Percentiles rank a stretch among this genome's conserved stretches.
Conservation (phyloP, 2,888 invertebrate species). For the Chrysomela aeneicollis region DNA sequence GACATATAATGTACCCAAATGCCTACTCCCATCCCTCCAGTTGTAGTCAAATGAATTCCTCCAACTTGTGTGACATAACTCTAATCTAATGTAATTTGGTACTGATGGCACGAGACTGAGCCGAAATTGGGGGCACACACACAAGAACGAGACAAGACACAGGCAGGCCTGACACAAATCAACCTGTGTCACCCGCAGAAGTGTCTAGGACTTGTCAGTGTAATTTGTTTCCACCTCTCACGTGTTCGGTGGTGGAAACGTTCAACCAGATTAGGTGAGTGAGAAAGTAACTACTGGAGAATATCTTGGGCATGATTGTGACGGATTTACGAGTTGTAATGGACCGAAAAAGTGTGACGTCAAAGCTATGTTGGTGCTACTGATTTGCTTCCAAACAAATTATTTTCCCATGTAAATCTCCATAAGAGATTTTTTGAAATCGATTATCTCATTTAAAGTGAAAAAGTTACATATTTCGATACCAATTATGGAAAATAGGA, state of each 20-base stretch:
- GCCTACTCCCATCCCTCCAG: too few relatives aligned
- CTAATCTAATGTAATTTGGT: slow-evolving; percentile 4
- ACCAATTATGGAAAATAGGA: too few relatives aligned
- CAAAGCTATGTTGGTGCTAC: too few relatives aligned
- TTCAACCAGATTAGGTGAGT: background rate
- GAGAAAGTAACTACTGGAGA: background rate
- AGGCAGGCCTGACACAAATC: slow-evolving; percentile 51
- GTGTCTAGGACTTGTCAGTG: slow-evolving; percentile 40
- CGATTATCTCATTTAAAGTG: too few relatives aligned
- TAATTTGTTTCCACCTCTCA: slow-evolving; percentile 31
- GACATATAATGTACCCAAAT: too few relatives aligned
- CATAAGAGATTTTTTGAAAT: too few relatives aligned
- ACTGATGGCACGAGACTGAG: background rate
- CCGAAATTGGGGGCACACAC: background rate
- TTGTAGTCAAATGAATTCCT: background rate
- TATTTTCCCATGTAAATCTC: too few relatives aligned
- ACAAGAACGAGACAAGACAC: slow-evolving; percentile 1
- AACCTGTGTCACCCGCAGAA: slow-evolving; percentile 57
- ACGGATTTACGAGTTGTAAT: too few relatives aligned
- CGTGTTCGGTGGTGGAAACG: background rate
- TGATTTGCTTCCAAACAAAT: too few relatives aligned
- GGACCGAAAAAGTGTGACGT: too few relatives aligned
- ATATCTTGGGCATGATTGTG: too few relatives aligned
- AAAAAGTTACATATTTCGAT: too few relatives aligned
- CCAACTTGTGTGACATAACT: slow-evolving; percentile 1